phyloP scores from a whole-genome alignment of 2,113 vertebrate species.

The Dunckerocampus dactyliophorus region DNA sequence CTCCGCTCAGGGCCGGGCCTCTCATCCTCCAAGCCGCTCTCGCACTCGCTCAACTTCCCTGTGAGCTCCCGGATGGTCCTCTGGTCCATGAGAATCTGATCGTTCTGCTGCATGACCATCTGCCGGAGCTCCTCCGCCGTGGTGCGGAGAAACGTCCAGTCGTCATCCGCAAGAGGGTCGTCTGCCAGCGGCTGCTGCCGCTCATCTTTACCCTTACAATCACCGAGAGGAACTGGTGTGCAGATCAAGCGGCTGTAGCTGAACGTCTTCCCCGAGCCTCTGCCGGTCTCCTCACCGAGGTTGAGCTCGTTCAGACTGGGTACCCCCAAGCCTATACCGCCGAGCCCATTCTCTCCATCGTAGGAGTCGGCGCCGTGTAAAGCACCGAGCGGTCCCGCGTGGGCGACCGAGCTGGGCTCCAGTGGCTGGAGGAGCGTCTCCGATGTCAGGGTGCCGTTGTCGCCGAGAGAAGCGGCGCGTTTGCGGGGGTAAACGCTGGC shows the following conservation, averaged over 20 bases:
- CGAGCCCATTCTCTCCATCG: slow-evolving; percentile 55
- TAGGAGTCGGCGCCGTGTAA: slow-evolving; percentile 78
- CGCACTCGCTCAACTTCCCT: slow-evolving; percentile 88
- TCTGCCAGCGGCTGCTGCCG: slow-evolving; percentile 55
- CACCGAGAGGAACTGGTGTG: slow-evolving; percentile 79
- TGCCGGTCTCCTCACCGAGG: slow-evolving; percentile 54
- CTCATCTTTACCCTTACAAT: slow-evolving; percentile 71
- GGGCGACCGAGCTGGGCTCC: slow-evolving; percentile 60
- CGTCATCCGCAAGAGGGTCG: slow-evolving; percentile 71
- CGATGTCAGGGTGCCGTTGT: slow-evolving; percentile 73
- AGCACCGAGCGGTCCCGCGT: slow-evolving; percentile 76
- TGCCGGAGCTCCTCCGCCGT: slow-evolving; percentile 88
- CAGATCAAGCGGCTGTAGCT: slow-evolving; percentile 87
- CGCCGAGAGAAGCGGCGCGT: slow-evolving; percentile 62
- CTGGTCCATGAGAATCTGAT: slow-evolving; percentile 87
- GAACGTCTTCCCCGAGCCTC: slow-evolving; percentile 60
- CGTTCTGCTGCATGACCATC: slow-evolving; percentile 87
- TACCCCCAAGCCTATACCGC: slow-evolving; percentile 62
- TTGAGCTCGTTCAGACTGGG: slow-evolving; percentile 70
- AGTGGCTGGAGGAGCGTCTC: slow-evolving; percentile 61
- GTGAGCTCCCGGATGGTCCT: slow-evolving; percentile 91
- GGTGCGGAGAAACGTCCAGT: slow-evolving; percentile 80
- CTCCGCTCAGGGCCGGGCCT: slow-evolving; percentile 64
- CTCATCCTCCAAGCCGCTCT: slow-evolving; percentile 82
- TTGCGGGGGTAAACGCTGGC: slow-evolving; percentile 88